phyloP scores from a whole-genome alignment of 2,888 invertebrate genomes.

The Amblyteles armatorius region DNA sequence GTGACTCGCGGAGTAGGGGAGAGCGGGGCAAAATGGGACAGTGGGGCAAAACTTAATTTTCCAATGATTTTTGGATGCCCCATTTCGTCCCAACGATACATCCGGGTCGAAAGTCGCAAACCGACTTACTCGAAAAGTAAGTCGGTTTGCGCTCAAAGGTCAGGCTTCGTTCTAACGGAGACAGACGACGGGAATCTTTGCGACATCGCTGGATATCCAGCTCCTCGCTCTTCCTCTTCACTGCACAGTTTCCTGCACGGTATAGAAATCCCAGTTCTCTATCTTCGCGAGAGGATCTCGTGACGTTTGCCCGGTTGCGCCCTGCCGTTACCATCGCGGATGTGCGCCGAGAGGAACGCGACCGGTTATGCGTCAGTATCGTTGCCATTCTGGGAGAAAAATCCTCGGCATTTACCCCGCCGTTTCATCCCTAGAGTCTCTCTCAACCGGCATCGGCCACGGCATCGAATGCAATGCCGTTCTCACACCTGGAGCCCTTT shows the following conservation, averaged over 20 bases:
- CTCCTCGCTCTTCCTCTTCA: slow-evolving; percentile 21
- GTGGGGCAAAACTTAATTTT: no score
- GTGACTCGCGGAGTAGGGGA: no score
- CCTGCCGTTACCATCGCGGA: background rate
- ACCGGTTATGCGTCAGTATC: slow-evolving; percentile 59
- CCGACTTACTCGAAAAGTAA: no score
- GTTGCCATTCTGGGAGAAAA: slow-evolving; percentile 53
- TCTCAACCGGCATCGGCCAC: slow-evolving; percentile 36
- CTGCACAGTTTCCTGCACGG: slow-evolving; percentile 38
- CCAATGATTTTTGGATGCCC: no score
- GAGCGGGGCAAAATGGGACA: no score
- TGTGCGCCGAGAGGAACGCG: slow-evolving; percentile 34
- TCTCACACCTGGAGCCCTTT: slow-evolving; percentile 52
- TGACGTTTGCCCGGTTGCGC: slow-evolving; percentile 39
- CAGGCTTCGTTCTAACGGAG: slow-evolving; percentile 45
- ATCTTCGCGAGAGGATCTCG: slow-evolving; percentile 34
- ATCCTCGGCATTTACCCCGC: slow-evolving; percentile 51
- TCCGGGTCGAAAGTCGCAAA: no score
- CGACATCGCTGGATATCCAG: slow-evolving; percentile 23
- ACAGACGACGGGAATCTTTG: slow-evolving; percentile 46
- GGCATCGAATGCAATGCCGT: slow-evolving; percentile 54
- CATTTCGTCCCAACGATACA: no score
- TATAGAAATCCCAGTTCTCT: slow-evolving; percentile 53
- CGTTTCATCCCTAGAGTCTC: slow-evolving; percentile 44
- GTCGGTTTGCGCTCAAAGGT: slow-evolving; percentile 31